Percentiles rank a stretch among this genome's conserved stretches.
phyloP scores from a whole-genome alignment of 2,113 vertebrate genomes.

The Bothrops jararaca region DNA sequence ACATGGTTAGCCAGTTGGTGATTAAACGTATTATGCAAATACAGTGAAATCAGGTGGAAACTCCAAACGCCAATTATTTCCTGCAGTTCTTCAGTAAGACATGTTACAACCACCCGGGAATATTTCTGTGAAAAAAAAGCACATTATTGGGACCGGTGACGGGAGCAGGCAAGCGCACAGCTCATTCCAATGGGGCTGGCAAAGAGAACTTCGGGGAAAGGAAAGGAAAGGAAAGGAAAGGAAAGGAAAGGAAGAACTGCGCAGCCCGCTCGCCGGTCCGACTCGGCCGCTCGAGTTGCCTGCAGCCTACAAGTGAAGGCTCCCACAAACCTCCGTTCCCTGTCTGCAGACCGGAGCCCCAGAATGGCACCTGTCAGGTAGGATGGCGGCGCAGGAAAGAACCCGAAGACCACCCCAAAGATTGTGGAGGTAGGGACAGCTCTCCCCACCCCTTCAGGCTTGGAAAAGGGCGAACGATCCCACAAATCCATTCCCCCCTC shows the following conservation, averaged over 20 bases:
- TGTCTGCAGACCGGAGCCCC: not conserved
- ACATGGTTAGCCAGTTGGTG: not conserved
- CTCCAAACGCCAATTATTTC: rapidly evolving
- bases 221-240: too few relatives aligned
- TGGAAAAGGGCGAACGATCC: not conserved
- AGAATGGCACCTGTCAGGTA: not conserved
- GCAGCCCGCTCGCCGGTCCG: not conserved
- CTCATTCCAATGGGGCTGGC: not conserved
- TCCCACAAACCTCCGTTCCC: not conserved
- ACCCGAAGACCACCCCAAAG: not conserved
- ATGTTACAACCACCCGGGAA: not conserved
- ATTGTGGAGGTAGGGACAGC: not conserved
- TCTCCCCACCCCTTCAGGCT: not conserved
- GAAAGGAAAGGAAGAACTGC: not conserved
- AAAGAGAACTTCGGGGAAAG: not conserved
- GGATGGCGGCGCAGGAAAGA: too few relatives aligned
- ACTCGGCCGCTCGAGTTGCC: not conserved
- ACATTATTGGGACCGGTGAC: not conserved
- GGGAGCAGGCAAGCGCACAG: not conserved
- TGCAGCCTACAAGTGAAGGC: not conserved
- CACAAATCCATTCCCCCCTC: not conserved
- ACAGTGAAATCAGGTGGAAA: not conserved
- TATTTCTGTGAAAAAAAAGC: not conserved
- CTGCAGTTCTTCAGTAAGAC: not conserved
- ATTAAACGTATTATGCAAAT: not conserved